phyloP scores from a whole-genome alignment of 1,140 invertebrate species.

The Aphaenogaster rudis region DNA sequence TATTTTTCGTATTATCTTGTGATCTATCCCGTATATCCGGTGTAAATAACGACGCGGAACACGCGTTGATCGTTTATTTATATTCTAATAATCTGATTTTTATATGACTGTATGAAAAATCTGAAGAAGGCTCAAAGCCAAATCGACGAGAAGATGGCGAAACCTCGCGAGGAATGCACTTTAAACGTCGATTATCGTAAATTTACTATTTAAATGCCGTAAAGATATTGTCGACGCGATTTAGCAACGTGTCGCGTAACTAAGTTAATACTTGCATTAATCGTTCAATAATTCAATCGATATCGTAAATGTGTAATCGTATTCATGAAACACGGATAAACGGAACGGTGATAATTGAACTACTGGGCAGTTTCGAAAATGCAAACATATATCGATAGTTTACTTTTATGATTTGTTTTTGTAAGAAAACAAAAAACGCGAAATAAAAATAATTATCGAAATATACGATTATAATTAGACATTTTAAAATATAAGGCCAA shows the following conservation, averaged over 20 bases:
- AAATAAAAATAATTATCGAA: too few relatives aligned
- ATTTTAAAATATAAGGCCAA: too few relatives aligned
- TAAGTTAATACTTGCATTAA: neutral
- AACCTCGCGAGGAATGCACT: neutral
- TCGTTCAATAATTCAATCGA: neutral
- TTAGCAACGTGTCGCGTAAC: neutral
- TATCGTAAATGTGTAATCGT: neutral
- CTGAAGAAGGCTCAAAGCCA: neutral
- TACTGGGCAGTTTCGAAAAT: neutral
- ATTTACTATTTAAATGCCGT: neutral
- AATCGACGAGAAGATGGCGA: neutral
- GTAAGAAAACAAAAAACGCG: neutral
- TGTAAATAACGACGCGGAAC: too few relatives aligned
- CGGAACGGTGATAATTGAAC: neutral
- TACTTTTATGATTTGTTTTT: neutral
- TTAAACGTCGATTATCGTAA: neutral
- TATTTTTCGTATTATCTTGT: too few relatives aligned
- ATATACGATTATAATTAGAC: too few relatives aligned
- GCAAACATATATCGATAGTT: neutral
- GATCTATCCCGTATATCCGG: too few relatives aligned
- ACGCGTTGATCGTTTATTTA: neutral
- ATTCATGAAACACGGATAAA: neutral
- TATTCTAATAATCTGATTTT: neutral
- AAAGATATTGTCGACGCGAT: neutral
- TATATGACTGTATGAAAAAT: neutral